A percentile compares a stretch with the other conserved stretches of the same genome.
These are phyloP conservation scores for Hassar affinis DNA, from an alignment of 2,113 vertebrate genomes.

Conservation along the genomic window DNA sequence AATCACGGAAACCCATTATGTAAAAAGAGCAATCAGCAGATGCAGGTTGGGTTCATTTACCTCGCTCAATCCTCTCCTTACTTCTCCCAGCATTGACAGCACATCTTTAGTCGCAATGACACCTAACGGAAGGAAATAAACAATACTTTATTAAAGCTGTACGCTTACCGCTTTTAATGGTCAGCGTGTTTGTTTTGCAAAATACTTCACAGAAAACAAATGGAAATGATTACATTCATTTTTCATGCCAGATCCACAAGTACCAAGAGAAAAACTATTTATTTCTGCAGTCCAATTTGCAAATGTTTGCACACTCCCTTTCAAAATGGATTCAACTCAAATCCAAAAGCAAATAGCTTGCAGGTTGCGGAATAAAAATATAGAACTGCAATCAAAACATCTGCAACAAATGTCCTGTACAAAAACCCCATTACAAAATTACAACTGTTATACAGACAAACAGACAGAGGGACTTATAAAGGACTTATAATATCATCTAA, in stretches of 20 bases:
- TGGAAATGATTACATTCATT: not conserved
- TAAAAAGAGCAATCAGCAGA: not conserved
- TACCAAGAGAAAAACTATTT: not conserved
- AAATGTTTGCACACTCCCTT: not conserved
- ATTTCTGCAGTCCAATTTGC: not conserved
- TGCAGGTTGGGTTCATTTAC: slow-evolving; percentile 64
- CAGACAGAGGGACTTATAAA: not conserved
- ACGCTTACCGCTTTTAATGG: too few relatives aligned
- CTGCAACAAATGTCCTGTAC: not conserved
- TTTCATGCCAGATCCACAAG: not conserved
- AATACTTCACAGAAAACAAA: not conserved
- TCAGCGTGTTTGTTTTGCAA: not conserved
- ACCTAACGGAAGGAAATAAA: slow-evolving; percentile 66
- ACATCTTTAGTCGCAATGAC: slow-evolving; percentile 88
- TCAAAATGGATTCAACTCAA: not conserved
- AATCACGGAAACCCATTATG: not conserved
- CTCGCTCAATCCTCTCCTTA: slow-evolving; percentile 82
- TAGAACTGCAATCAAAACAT: not conserved
- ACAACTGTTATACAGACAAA: not conserved
- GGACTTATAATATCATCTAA: not conserved
- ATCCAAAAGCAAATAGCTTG: not conserved
- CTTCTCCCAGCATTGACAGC: slow-evolving; percentile 83
- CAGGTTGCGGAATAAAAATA: not conserved
- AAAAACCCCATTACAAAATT: not conserved
- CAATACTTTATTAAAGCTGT: not conserved